Conservation (phyloP, 2,888 invertebrate genomes). For the Plagiodera versicolora region DNA sequence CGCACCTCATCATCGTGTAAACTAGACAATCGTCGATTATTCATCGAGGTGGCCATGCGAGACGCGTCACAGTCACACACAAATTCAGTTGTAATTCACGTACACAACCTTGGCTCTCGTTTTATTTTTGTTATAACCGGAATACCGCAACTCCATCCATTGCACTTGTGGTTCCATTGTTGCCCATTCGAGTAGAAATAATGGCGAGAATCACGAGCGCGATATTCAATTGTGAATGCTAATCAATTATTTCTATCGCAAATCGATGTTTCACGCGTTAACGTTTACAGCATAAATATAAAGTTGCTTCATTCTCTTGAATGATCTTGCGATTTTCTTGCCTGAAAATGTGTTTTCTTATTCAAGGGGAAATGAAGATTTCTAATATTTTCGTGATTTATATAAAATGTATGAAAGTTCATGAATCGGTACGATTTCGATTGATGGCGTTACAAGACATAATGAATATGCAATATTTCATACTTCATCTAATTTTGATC, state of each 20-base stretch:
- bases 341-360: too few species aligned
- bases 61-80: conserved; percentile 34
- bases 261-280: not conserved
- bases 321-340: too few species aligned
- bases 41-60: conserved; percentile 20
- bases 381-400: too few species aligned
- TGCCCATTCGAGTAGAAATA: conserved; percentile 9
- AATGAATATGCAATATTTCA: too few species aligned
- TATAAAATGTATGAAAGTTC: too few species aligned
- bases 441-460: too few species aligned
- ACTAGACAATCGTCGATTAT: conserved; percentile 28
- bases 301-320: not conserved
- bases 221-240: not conserved
- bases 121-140: conserved; percentile 28
- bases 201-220: not conserved
- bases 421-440: too few species aligned
- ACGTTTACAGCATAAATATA: not conserved
- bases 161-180: conserved; percentile 17
- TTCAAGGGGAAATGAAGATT: too few species aligned
- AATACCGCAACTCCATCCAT: conserved; percentile 26
- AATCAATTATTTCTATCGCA: conserved; percentile 7
- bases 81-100: conserved; percentile 34
- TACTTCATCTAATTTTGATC: too few species aligned
- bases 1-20: not conserved
- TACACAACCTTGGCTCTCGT: conserved; percentile 31